Percentiles rank a stretch among this genome's conserved stretches.
Evolutionary conservation across 2,113 vertebrate genomes (phyloP).

Genomic region (Amblyornis subalaris): DNA sequence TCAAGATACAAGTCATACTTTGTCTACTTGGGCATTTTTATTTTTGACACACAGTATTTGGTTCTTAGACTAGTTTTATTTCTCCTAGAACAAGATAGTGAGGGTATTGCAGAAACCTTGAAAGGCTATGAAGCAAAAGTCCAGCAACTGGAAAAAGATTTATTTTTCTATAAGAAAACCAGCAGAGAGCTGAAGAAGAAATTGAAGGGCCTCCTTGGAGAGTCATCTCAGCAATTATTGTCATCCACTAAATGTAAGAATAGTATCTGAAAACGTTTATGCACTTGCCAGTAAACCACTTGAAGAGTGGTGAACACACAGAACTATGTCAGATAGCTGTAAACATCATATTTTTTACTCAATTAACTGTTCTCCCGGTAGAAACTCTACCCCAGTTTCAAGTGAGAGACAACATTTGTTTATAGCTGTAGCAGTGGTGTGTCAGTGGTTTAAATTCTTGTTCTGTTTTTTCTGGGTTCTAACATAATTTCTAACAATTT

Average conservation of each 20-base stretch:
- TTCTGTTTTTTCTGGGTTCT: background rate
- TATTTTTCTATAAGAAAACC: conserved; percentile 91
- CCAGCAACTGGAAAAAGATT: conserved; percentile 86
- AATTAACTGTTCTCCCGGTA: background rate
- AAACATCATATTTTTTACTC: background rate
- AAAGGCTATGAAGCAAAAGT: conserved; percentile 76
- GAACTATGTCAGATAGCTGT: background rate
- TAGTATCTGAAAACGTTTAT: background rate
- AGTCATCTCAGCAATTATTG: conserved; percentile 19
- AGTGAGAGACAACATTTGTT: background rate
- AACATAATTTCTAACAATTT: background rate
- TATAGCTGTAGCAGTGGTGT: background rate
- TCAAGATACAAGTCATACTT: background rate
- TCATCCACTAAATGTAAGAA: conserved; percentile 54
- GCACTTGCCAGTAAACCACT: background rate
- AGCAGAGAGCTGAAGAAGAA: conserved; percentile 86
- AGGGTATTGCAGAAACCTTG: conserved; percentile 62
- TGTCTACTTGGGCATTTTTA: background rate
- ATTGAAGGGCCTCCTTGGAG: conserved; percentile 69
- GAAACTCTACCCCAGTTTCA: no score
- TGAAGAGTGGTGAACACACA: background rate
- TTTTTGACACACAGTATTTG: background rate
- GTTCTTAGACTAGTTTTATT: conserved; percentile 45
- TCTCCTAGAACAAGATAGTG: conserved; percentile 72
- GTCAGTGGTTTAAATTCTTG: background rate